These are phyloP conservation scores for Elmis aenea DNA, from an alignment of 2,888 invertebrate species.

Conservation along the genomic window DNA sequence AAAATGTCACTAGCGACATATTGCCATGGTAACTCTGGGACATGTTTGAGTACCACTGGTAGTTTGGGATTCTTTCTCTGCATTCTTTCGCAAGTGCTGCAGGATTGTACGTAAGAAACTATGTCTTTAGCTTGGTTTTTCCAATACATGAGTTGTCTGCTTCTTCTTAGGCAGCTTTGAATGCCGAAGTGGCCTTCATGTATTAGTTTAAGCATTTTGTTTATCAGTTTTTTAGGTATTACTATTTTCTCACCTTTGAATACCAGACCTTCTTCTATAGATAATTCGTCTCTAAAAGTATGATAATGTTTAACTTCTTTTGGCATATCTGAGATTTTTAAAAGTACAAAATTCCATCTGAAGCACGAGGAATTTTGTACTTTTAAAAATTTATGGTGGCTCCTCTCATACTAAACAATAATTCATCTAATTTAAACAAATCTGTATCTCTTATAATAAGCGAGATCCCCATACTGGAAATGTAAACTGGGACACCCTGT, in stretches of 20 bases:
- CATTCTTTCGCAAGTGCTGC: slow-evolving; percentile 7
- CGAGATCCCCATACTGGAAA: too few relatives aligned
- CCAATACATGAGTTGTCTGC: slow-evolving; percentile 12
- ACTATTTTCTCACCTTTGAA: slow-evolving; percentile 9
- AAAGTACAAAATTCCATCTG: too few relatives aligned
- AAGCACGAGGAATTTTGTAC: too few relatives aligned
- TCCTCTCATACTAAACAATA: too few relatives aligned
- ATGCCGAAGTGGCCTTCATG: slow-evolving; percentile 12
- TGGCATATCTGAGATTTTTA: too few relatives aligned
- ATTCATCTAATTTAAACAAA: too few relatives aligned
- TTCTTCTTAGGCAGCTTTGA: slow-evolving; percentile 12
- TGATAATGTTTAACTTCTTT: slow-evolving; percentile 4
- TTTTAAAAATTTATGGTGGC: too few relatives aligned
- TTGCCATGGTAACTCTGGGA: slow-evolving; percentile 8
- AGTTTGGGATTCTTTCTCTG: slow-evolving; percentile 7
- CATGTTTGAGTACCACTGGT: slow-evolving; percentile 2
- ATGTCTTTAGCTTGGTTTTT: slow-evolving; percentile 10
- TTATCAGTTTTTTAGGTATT: slow-evolving; percentile 3
- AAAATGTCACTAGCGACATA: slow-evolving; percentile 12
- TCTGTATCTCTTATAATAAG: too few relatives aligned
- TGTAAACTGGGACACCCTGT: too few relatives aligned
- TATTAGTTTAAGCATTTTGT: slow-evolving; percentile 7
- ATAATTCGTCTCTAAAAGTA: slow-evolving; percentile 5
- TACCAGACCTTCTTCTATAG: slow-evolving; percentile 2
- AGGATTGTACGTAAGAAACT: slow-evolving; percentile 5